Conservation (phyloP, 1,140 invertebrate species). For the Araneus ventricosus region DNA sequence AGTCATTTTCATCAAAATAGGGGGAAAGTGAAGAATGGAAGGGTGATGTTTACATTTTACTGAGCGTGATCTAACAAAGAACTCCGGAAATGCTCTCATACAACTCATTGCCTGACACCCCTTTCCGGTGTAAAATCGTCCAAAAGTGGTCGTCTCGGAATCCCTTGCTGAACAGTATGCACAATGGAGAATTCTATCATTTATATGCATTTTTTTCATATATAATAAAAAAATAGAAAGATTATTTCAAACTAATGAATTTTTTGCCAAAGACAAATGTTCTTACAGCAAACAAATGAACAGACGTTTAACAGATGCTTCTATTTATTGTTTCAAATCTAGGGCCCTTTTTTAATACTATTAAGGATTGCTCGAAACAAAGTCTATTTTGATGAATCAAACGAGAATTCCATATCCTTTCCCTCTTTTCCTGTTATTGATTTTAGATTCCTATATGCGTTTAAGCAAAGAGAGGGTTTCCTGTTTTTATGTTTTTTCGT, state of each 20-base stretch:
- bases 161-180: too few species aligned
- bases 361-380: not conserved
- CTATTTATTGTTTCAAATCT: not conserved
- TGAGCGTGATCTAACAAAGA: too few species aligned
- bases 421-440: not conserved
- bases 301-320: not conserved
- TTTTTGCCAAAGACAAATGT: not conserved
- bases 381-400: not conserved
- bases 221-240: not conserved
- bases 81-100: too few species aligned
- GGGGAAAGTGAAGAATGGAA: too few species aligned
- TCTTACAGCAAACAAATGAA: not conserved
- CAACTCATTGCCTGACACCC: too few species aligned
- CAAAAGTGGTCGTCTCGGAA: too few species aligned
- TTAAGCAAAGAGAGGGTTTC: not conserved
- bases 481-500: not conserved
- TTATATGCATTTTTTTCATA: too few species aligned
- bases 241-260: not conserved
- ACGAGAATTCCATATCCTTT: not conserved
- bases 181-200: too few species aligned
- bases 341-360: not conserved
- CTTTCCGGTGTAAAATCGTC: too few species aligned
- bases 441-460: not conserved
- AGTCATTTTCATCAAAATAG: too few species aligned
- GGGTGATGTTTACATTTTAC: too few species aligned